Conservation (phyloP, 1,140 invertebrate genomes). For the Anagrus nilaparvatae region DNA sequence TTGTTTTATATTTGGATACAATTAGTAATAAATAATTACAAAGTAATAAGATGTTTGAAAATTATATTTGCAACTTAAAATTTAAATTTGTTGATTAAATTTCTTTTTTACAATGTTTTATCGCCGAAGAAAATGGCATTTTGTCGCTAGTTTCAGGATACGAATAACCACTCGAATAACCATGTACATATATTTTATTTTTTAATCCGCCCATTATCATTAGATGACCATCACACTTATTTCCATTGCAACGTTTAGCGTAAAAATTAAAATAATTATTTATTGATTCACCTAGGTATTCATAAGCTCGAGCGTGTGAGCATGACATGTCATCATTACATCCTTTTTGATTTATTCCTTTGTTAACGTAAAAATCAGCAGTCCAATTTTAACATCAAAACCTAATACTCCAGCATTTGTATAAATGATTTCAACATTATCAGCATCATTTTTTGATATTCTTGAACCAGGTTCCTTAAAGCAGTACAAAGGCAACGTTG, state of each 20-base stretch:
- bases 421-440: slow-evolving; percentile 61
- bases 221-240: not conserved
- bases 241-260: slow-evolving; percentile 15
- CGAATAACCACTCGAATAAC: no score
- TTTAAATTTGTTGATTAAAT: no score
- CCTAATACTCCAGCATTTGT: slow-evolving; percentile 51
- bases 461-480: slow-evolving; percentile 42
- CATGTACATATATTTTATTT: not conserved
- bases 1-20: no score
- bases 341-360: slow-evolving; percentile 55
- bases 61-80: no score
- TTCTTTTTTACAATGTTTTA: no score
- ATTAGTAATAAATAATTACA: no score
- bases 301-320: slow-evolving; percentile 20
- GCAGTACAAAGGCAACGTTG: slow-evolving; percentile 45
- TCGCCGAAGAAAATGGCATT: no score
- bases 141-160: no score
- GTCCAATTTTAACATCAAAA: slow-evolving; percentile 40
- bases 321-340: slow-evolving; percentile 37
- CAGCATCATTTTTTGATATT: slow-evolving; percentile 51
- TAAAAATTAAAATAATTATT: slow-evolving; percentile 18
- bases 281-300: slow-evolving; percentile 23
- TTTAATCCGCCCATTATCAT: slow-evolving; percentile 9
- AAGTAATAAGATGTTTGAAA: no score
- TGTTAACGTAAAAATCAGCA: slow-evolving; percentile 52